Evolutionary conservation across 2,888 invertebrate genomes (phyloP), one percentile per base, ranked within the genome.

Genomic region (Trisateles emortualis): DNA sequence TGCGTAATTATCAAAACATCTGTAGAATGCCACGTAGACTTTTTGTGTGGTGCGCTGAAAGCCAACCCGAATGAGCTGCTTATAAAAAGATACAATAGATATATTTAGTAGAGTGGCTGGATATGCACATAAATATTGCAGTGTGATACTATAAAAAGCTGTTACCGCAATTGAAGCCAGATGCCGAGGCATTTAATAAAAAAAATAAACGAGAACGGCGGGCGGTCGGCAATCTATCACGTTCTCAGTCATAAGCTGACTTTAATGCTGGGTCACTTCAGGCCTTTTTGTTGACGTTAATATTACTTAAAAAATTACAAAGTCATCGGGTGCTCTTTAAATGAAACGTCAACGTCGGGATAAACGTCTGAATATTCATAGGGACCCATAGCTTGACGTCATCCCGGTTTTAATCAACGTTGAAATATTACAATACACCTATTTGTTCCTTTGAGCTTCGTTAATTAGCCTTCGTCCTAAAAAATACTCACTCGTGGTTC

Each of bases 231-330:
- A 87, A 91, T 91, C 90, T 90, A 90, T 91, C 90, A 90, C 88
- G 84, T 78, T 76, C 84, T 84, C 83, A 86, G 87, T 88, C 88
- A 90, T 90, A 90, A 90, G 88, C 90, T 83, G 90, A 90, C 90
- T 90, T 89, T 91, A 90, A 90, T 90, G 89, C 89, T 89, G 84
- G 90, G 89, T 90, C 90, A 90, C 90, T 90, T 87, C 84, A 87
- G 83, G 76, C 87, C 89, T 88, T 88, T 90, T 90, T 90, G 89
- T 88, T 88, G 88, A 85, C 89, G 87, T 86, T 87, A 85, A 88
- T 88, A 87, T 88, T 88, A 87, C 87, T 86, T 87, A 86, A 80
- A 80, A 84, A 83, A 84, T 77, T 76, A 83, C 81, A 74, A 74
- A 86, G 84, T 90, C 88, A 90, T 84, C 78, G 78, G 76, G 63